Conservation (phyloP, 2,888 invertebrate species). For the Cantharis lateralis region DNA sequence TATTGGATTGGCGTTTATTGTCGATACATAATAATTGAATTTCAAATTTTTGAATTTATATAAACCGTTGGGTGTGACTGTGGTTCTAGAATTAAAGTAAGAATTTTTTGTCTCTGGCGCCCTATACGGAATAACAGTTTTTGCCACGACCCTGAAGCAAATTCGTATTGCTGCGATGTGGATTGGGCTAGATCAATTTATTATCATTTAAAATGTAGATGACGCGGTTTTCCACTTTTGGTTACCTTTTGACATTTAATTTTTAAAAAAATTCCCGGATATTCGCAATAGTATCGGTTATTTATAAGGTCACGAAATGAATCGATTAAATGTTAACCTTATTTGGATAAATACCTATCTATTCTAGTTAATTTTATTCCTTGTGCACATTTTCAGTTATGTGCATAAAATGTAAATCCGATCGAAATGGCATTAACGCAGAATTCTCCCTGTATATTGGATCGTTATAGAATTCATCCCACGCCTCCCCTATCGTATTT, state of each 20-base stretch:
- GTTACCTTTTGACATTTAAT: slow-evolving; percentile 1
- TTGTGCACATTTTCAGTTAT: background rate
- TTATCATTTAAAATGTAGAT: slow-evolving; percentile 1
- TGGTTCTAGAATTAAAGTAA: background rate
- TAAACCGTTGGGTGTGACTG: background rate
- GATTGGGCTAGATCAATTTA: background rate
- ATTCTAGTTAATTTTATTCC: background rate
- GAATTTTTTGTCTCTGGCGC: background rate
- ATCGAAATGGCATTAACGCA: background rate
- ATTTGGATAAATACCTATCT: background rate
- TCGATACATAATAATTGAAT: background rate
- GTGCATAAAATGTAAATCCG: background rate
- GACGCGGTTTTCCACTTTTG: background rate
- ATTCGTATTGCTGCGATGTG: background rate
- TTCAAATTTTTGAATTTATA: background rate
- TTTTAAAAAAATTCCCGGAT: background rate
- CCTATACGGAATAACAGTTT: background rate
- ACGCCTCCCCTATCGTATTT: slow-evolving; percentile 24
- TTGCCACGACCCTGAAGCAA: background rate
- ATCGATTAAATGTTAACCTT: background rate
- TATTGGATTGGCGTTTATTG: background rate
- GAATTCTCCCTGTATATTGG: slow-evolving; percentile 12
- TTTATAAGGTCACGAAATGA: background rate
- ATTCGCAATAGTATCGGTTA: slow-evolving; percentile 1
- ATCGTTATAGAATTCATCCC: slow-evolving; percentile 4